Base-by-base conservation (phyloP, 1,140 invertebrate genomes). In the Pissodes strobi region DNA sequence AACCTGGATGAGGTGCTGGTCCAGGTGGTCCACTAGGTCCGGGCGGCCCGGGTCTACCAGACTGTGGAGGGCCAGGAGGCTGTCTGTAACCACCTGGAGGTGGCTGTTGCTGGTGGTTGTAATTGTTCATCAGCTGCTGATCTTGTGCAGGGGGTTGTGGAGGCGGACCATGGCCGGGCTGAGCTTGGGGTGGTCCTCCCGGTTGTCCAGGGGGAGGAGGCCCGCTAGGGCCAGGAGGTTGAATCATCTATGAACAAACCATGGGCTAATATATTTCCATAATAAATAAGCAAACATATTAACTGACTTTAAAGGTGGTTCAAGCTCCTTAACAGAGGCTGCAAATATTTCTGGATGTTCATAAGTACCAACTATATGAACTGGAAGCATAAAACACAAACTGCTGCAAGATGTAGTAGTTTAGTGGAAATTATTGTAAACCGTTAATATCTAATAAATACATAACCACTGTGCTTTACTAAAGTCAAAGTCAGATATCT, bases 61-160 rank as follows among this genome's bases (percentile, higher is more conserved):
- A 48, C 22, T 72, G 18, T 70, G 71, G 53, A 62, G 73, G 68
- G 19, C 59, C 69, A 58, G 52, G 64, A 76, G 80, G 48, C 71
- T 79, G 74, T 74, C 75, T 74, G 17, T 68, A 68, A 21, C 25
- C 38, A 17, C 23, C 80, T 43, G 79, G 71, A 49, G 82, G 82
- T 1, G 76, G 68, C 37, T 55, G 52, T 63, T 83, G 82, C 22
- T 81, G 81, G 71, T 82, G 82, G 72, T 79, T 81, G 68, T 82
- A 84, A 23, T 78, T 80, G 22, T 80, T 76, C 81, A 84, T 83
- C 45, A 82, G 80, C 55, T 81, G 78, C 64, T 82, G 82, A 70
- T 81, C 82, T 72, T 82, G 78, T 13, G 72, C 70, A 19, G 76
- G 78, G 5, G 63, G 49, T 39, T 81, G 79, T 41, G 37, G 73